phyloP scores from a whole-genome alignment of 1,140 invertebrate species.

The Dryas iulia region DNA sequence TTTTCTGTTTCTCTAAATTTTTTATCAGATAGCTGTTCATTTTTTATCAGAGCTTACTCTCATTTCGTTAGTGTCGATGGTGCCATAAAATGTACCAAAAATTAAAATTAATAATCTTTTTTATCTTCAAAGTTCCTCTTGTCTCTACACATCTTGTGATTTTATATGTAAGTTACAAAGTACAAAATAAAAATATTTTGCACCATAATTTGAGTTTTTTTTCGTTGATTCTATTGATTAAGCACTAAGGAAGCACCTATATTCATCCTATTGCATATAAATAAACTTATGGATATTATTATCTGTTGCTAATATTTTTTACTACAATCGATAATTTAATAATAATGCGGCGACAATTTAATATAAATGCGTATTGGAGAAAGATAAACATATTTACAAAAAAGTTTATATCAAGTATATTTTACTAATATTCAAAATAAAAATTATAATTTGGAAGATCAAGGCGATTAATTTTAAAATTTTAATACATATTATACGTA shows the following conservation, averaged over 20 bases:
- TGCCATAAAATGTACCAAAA: constrained; percentile 39
- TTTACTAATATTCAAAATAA: background rate
- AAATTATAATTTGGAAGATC: background rate
- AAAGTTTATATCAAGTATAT: constrained; percentile 5
- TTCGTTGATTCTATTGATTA: constrained; percentile 12
- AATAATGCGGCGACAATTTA: background rate
- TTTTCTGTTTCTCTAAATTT: background rate
- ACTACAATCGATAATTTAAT: background rate
- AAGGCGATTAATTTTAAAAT: background rate
- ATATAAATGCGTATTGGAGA: background rate
- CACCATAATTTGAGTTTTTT: constrained; percentile 33
- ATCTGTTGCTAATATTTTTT: background rate
- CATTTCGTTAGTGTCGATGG: constrained; percentile 23
- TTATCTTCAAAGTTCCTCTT: constrained; percentile 58
- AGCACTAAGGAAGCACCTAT: constrained; percentile 21
- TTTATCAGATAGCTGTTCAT: background rate
- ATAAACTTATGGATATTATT: background rate
- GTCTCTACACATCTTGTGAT: constrained; percentile 54
- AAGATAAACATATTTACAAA: background rate
- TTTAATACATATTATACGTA: background rate
- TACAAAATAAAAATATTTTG: constrained; percentile 66
- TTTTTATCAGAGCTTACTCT: background rate
- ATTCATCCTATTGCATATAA: background rate
- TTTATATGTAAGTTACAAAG: constrained; percentile 52
- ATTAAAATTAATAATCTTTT: constrained; percentile 20